Evolutionary conservation across 2,888 invertebrate species (phyloP).

Genomic region (Eudemis profundana): DNA sequence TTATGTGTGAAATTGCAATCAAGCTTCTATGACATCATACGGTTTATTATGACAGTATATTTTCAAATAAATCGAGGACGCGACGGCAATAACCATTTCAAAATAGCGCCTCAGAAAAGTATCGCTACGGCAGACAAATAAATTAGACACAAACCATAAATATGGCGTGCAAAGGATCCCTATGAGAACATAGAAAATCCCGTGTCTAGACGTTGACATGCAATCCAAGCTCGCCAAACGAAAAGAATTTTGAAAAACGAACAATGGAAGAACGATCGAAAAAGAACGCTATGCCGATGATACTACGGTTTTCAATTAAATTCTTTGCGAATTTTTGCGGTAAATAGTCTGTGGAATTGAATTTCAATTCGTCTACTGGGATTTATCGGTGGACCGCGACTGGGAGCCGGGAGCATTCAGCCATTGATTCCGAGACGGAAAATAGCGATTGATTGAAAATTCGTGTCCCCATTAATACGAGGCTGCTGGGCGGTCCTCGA

Average conservation of each 20-base stretch:
- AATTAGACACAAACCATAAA: conserved; percentile 33
- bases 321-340: conserved; percentile 1
- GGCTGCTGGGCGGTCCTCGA: conserved; percentile 12
- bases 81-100: neutral
- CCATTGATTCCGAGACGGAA: conserved; percentile 24
- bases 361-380: conserved; percentile 35
- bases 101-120: neutral
- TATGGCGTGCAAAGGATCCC: conserved; percentile 12
- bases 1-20: too few relatives aligned
- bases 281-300: neutral
- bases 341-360: conserved; percentile 38
- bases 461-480: conserved; percentile 26
- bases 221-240: conserved; percentile 20
- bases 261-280: conserved; percentile 7
- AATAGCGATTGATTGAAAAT: conserved; percentile 21
- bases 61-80: neutral
- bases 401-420: conserved; percentile 17
- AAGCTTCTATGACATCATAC: too few relatives aligned
- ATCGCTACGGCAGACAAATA: conserved; percentile 28
- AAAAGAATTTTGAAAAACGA: conserved; percentile 24
- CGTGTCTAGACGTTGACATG: conserved; percentile 40
- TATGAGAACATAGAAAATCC: conserved; percentile 33
- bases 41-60: neutral
- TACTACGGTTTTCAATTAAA: conserved; percentile 21
- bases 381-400: conserved; percentile 21